These are phyloP conservation scores for Dascyllus trimaculatus DNA, from an alignment of 2,113 vertebrate species.

Conservation along the genomic window DNA sequence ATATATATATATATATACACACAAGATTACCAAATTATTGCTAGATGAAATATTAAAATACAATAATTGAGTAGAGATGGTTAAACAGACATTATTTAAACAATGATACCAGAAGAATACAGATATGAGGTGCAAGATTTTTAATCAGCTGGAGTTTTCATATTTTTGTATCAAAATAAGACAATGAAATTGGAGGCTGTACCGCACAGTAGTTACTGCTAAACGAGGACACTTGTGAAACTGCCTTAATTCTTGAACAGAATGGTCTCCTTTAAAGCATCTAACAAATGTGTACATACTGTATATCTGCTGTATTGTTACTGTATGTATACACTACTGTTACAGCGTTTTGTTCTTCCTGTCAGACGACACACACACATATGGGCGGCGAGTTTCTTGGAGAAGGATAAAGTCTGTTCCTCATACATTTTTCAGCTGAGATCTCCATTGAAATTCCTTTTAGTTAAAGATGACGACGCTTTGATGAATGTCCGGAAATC, in stretches of 20 bases:
- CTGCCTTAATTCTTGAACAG: conserved; percentile 79
- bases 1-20: no score
- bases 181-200: conserved; percentile 33
- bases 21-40: neutral
- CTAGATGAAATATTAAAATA: conserved; percentile 19
- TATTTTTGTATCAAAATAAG: conserved; percentile 60
- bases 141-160: conserved; percentile 34
- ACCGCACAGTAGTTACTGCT: conserved; percentile 44
- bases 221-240: conserved; percentile 71
- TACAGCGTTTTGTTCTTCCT: conserved; percentile 43
- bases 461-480: neutral
- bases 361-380: conserved; percentile 22
- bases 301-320: conserved; percentile 58
- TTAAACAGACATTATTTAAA: conserved; percentile 7
- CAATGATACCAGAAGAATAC: neutral
- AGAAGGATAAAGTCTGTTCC: conserved; percentile 24
- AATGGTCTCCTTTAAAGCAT: conserved; percentile 58
- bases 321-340: conserved; percentile 41
- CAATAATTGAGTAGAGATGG: conserved; percentile 23
- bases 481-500: conserved; percentile 2
- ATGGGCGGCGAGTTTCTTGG: conserved; percentile 12
- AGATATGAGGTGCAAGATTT: conserved; percentile 29
- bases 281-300: conserved; percentile 69
- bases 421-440: conserved; percentile 3
- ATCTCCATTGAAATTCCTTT: neutral